A percentile compares a stretch with the other conserved stretches of the same genome.
Conservation (phyloP, 1,140 invertebrate species). For the Drosophila funebris region DNA sequence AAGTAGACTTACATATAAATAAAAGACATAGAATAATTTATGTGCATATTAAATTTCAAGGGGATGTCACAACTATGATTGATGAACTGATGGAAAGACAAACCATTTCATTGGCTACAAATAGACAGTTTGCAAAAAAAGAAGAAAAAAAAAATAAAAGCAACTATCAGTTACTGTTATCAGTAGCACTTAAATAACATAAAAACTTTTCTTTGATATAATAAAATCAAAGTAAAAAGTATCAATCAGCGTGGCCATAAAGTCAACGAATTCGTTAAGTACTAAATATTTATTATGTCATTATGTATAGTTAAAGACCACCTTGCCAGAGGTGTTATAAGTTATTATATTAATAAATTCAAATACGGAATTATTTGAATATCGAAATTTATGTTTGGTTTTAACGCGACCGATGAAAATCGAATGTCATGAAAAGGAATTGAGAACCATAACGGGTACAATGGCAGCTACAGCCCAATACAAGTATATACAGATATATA, state of each 20-base stretch:
- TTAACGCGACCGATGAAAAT: constrained; percentile 39
- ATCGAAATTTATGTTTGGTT: constrained; percentile 34
- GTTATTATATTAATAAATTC: background rate
- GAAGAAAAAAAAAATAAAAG: too few relatives aligned
- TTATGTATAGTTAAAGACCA: background rate
- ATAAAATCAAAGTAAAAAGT: too few relatives aligned
- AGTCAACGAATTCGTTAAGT: background rate
- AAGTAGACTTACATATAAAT: background rate
- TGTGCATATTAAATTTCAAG: constrained; percentile 4
- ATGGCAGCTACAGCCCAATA: constrained; percentile 49
- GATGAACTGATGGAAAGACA: background rate
- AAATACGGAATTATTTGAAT: background rate
- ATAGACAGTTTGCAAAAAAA: too few relatives aligned
- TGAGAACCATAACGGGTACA: constrained; percentile 10
- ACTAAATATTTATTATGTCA: background rate
- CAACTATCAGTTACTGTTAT: too few relatives aligned
- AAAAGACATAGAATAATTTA: background rate
- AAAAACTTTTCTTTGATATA: too few relatives aligned
- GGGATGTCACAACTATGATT: background rate
- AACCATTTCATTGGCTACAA: too few relatives aligned
- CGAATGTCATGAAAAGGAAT: constrained; percentile 35
- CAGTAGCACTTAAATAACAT: too few relatives aligned
- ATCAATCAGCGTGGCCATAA: too few relatives aligned
- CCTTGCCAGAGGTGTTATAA: background rate
- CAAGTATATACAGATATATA: background rate